Conservation (phyloP, 2,113 vertebrate genomes). For the Ondatra zibethicus region DNA sequence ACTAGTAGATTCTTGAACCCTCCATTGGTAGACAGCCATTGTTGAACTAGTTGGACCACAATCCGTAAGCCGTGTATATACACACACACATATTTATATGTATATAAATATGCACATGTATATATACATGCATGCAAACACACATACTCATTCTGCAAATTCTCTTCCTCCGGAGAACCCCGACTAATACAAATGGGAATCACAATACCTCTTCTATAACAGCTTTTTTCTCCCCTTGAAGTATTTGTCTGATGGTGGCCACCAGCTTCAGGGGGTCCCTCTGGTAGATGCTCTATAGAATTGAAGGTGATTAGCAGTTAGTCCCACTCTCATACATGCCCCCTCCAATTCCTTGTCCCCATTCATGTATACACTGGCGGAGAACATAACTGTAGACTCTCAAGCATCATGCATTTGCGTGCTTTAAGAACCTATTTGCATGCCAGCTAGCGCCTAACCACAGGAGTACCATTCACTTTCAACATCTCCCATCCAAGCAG, state of each 20-base stretch:
- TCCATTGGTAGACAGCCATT: too few relatives aligned
- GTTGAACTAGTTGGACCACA: not conserved
- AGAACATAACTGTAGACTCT: not conserved
- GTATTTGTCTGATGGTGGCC: slow-evolving; percentile 79
- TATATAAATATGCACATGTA: not conserved
- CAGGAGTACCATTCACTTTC: slow-evolving; percentile 21
- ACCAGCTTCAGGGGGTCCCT: slow-evolving; percentile 86
- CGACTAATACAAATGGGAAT: not conserved
- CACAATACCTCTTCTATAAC: slow-evolving; percentile 86
- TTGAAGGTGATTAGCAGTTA: not conserved
- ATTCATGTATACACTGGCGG: not conserved
- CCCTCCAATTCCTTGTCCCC: not conserved
- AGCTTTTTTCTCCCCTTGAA: slow-evolving; percentile 86
- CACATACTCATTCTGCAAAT: not conserved
- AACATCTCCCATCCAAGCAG: not conserved
- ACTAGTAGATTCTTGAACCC: not conserved
- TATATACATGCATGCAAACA: not conserved
- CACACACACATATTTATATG: not conserved
- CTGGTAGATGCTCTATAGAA: slow-evolving; percentile 81
- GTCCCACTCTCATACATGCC: rapidly evolving
- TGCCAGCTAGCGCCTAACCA: slow-evolving; percentile 36
- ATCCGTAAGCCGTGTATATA: not conserved
- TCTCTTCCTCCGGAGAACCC: not conserved
- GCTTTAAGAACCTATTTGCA: slow-evolving; percentile 61
- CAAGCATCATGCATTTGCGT: slow-evolving; percentile 42